Base-by-base conservation (phyloP, 2,888 invertebrate genomes). In the Eupithecia dodoneata region DNA sequence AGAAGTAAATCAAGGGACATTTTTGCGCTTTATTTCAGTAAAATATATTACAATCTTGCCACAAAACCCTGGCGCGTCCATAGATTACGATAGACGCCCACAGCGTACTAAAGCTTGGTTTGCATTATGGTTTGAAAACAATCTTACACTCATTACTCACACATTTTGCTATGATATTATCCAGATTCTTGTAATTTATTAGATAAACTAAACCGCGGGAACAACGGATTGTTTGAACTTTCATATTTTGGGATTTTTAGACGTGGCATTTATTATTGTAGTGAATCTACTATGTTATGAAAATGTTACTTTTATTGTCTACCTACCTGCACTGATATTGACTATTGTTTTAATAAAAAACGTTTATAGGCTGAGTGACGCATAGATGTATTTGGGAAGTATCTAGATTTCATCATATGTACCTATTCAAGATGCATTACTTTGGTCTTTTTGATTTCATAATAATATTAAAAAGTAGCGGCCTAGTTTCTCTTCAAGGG, bases 141-240 rank as follows among this genome's bases (percentile, higher is more conserved):
- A 89, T 90, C 59, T 87, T 87, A 85, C 86, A 87, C 89, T 90
- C 86, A 90, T 88, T 90, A 87, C 88, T 87, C 87, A 90, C 89
- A 87, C 81, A 88, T 84, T 86, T 81, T 82, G 83, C 83, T 86
- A 87, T 91, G 92, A 92, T 85, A 88, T 85, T 88, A 90, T 88
- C 89, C 93, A 93, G 92, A 90, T 89, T 91, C 90, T 76, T 90
- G 89, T 91, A 91, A 91, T 92, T 92, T 92, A 92, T 91, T 88
- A 88, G 89, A 87, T 88, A 86, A 83, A 84, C 80, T 79, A 82
- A 80, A 82, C 81, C 81, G 80, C 82, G 78, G 83, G 82, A 83
- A 82, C 83, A 83, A 76, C 44, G 79, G 80, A 82, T 83, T 87
- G 85, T 87, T 86, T 87, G 86, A 85, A 87, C 86, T 87, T 86